Evolutionary conservation across 2,888 invertebrate genomes (phyloP).

Genomic region (Parnassius mnemosyne): DNA sequence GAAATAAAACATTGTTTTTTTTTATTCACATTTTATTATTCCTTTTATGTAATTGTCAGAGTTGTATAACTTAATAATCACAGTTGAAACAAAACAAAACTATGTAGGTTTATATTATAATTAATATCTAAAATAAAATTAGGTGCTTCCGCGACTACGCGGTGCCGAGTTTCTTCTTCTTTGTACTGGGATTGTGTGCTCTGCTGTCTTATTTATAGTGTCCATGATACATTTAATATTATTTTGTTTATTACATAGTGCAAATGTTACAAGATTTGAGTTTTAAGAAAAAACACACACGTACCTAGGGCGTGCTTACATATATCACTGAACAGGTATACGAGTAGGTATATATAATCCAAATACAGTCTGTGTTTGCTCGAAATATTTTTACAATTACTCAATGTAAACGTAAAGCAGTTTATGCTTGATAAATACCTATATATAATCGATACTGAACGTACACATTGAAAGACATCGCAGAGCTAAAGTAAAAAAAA

Average conservation of each 20-base stretch:
- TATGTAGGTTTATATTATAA: constrained; percentile 53
- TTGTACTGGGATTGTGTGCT: constrained; percentile 74
- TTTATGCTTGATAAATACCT: constrained; percentile 20
- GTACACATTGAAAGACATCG: constrained; percentile 43
- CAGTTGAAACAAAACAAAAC: constrained; percentile 81
- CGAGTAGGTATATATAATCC: neutral
- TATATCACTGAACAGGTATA: neutral
- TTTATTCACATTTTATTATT: constrained; percentile 75
- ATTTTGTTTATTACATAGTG: neutral
- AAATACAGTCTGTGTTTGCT: neutral
- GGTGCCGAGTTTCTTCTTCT: constrained; percentile 37
- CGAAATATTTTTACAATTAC: too few species aligned
- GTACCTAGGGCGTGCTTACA: constrained; percentile 4
- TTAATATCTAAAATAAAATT: constrained; percentile 67
- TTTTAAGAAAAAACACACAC: constrained; percentile 3
- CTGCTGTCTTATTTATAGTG: constrained; percentile 54
- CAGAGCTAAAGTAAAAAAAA: constrained; percentile 53
- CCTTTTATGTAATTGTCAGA: constrained; percentile 80
- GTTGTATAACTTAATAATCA: constrained; percentile 83
- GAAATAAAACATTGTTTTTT: constrained; percentile 49
- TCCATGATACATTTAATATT: constrained; percentile 27
- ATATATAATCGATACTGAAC: constrained; percentile 26
- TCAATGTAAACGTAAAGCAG: too few species aligned
- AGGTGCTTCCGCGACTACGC: constrained; percentile 42
- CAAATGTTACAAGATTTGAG: neutral